phyloP scores from a whole-genome alignment of 2,797 vertebrate species.

The Artibeus lituratus region DNA sequence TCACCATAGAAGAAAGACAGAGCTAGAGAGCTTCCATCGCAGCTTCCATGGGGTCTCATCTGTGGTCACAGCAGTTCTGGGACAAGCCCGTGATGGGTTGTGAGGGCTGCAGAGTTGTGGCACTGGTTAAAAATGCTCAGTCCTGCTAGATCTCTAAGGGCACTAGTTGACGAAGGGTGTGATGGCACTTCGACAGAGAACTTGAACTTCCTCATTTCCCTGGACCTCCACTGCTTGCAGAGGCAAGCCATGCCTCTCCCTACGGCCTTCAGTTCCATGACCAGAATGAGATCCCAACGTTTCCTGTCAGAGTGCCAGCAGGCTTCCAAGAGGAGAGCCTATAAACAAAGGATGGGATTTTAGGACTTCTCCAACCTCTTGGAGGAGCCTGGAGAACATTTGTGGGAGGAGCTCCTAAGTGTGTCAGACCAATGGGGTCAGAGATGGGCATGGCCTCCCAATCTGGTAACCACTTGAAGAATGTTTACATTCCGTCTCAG shows the following conservation, averaged over 20 bases:
- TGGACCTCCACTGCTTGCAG: neutral
- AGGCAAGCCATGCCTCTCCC: neutral
- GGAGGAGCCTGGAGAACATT: neutral
- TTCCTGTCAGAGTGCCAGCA: neutral
- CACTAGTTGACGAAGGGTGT: neutral
- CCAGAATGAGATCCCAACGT: neutral
- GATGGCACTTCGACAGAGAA: neutral
- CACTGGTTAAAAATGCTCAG: no score
- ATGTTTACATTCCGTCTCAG: neutral
- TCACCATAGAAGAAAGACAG: neutral
- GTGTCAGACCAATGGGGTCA: neutral
- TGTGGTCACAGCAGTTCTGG: neutral
- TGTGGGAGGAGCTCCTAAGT: neutral
- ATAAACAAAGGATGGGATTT: neutral
- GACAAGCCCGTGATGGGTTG: neutral
- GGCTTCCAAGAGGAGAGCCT: neutral
- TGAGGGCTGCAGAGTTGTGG: neutral
- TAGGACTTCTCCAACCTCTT: neutral
- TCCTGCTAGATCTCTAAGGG: neutral
- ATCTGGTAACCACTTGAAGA: neutral
- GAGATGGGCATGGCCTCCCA: neutral
- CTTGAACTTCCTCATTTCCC: neutral
- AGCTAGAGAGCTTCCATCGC: neutral
- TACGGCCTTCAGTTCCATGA: neutral
- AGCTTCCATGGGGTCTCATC: neutral